Evolutionary conservation across 2,888 invertebrate genomes (phyloP), one percentile per base, ranked within the genome.

Genomic region (Lucinisca nassula): DNA sequence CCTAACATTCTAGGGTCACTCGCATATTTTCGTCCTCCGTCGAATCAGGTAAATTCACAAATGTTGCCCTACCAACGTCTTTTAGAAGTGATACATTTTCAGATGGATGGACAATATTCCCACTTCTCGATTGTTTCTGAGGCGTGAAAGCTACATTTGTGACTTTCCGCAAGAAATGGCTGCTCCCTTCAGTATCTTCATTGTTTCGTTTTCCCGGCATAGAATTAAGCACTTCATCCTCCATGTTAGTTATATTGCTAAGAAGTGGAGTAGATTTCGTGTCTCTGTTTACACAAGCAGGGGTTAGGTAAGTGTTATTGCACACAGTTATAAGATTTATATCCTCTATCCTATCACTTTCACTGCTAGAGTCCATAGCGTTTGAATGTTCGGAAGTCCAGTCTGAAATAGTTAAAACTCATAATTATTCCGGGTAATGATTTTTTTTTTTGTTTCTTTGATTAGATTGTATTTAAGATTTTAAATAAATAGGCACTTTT

Each of bases 21-120:
- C 67, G 21, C 0, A 35, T 67, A 32, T 67, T 27, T 35, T 67
- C 67, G 17, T 67, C 67, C 35, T 67, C 67, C 35, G 21, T 24
- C 0, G 67, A 35, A 17, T 67, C 67, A 4, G 67, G 67, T 35
- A 74, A 27, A 45, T 86, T 89, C 12, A 85, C 40, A 77, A 82
- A 87, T 45, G 72, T 84, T 21, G 87, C 89, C 37, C 79, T 85
- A 10, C 79, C 87, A 30, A 67, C 78, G 27, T 86, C 89, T 32
- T 81, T 78, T 1, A 89, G 72, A 27, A 89, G 61, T 4, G 89
- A 82, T 17, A 84, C 45, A n/a, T 87, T 85, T 80, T 89, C 89
- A 83, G 82, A 40, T 8, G 89, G 89, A 74, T 84, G 86, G 72
- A 89, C 78, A 38, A 85, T 67, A 55, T 87, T 76, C 0, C 73